Base-by-base conservation (phyloP, 2,797 vertebrate species). In the Myioborus melanocephalus region DNA sequence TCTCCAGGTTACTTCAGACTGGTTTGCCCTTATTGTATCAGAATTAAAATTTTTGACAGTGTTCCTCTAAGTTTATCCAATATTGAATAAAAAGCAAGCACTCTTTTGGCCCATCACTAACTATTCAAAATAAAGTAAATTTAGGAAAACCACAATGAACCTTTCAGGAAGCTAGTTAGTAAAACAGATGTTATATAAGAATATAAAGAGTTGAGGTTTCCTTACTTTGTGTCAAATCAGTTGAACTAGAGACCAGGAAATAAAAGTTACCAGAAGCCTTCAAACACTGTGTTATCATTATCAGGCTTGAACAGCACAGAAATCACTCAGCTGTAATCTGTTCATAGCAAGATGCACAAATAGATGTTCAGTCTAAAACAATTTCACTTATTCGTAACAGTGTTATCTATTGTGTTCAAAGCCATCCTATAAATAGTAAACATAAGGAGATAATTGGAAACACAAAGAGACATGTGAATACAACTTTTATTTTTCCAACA, bases 301-400 rank as follows among this genome's bases (percentile, higher is more conserved):
- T 22, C 41, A 73, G 23, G 56, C n/a, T 41, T 76, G 52, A 83
- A 63, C 9, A n/a, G 39, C 37, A 56, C 46, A 76, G 68, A 72
- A 95, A 47, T 79, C 63, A 76, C 12, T 27, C 47, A 75, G 9
- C 35, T 77, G 24, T 72, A 81, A 81, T 86, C 30, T 53, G 3
- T 50, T 93, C 30, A 87, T 49, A 71, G 46, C n/a, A 83, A 81
- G 55, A 94, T 81, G 72, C 49, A 27, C 70, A 87, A 28, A 88
- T 22, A 72, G 35, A 89, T 72, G 78, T 41, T 88, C 61, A 64
- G 55, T 35, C 56, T 94, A 68, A 95, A 95, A 49, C 83, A 86
- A 86, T 88, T 95, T 90, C 65, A 90, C 46, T 81, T 77, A 27
- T 23, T 73, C 0, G 0, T 59, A 66, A 55, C 35, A 76, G 12